These are phyloP conservation scores for Moxostoma hubbsi DNA, from an alignment of 2,797 vertebrate species.

Conservation along the genomic window DNA sequence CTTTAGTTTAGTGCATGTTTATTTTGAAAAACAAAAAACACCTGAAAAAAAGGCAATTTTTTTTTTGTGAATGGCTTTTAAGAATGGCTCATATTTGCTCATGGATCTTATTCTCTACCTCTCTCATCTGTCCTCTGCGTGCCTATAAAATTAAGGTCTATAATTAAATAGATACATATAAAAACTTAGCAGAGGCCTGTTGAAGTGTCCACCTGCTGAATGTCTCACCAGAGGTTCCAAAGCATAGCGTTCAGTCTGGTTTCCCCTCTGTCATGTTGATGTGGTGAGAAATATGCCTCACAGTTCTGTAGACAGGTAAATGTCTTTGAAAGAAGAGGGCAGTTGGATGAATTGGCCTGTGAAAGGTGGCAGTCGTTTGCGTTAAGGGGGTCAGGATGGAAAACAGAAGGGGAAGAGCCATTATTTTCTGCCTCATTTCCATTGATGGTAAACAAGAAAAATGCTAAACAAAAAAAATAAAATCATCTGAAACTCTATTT, in stretches of 20 bases:
- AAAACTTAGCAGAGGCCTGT: background rate
- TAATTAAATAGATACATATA: background rate
- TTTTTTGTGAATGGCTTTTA: too few relatives aligned
- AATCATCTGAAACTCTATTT: constrained; percentile 44
- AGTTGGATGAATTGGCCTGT: constrained; percentile 52
- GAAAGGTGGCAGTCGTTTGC: constrained; percentile 38
- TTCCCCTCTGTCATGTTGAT: constrained; percentile 29
- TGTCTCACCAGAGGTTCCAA: constrained; percentile 5
- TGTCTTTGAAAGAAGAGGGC: constrained; percentile 37
- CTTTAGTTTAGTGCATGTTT: too few relatives aligned
- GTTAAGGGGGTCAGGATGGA: constrained; percentile 44
- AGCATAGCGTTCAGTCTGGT: constrained; percentile 14
- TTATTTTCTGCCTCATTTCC: constrained; percentile 57
- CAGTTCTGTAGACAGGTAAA: constrained; percentile 22
- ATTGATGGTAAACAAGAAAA: constrained; percentile 35
- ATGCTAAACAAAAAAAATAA: too few relatives aligned
- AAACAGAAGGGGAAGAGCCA: constrained; percentile 43
- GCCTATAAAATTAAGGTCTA: background rate
- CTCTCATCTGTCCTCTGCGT: background rate
- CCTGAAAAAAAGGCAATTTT: too few relatives aligned
- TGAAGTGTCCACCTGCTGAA: background rate
- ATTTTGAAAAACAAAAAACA: too few relatives aligned
- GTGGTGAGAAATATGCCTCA: constrained; percentile 35
- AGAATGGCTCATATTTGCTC: too few relatives aligned
- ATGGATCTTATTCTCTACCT: too few relatives aligned